A percentile compares a stretch with the other conserved stretches of the same genome.
These are phyloP conservation scores for Scolanthus callimorphus DNA, from an alignment of 92 coral and sea anemone species.

Conservation along the genomic window DNA sequence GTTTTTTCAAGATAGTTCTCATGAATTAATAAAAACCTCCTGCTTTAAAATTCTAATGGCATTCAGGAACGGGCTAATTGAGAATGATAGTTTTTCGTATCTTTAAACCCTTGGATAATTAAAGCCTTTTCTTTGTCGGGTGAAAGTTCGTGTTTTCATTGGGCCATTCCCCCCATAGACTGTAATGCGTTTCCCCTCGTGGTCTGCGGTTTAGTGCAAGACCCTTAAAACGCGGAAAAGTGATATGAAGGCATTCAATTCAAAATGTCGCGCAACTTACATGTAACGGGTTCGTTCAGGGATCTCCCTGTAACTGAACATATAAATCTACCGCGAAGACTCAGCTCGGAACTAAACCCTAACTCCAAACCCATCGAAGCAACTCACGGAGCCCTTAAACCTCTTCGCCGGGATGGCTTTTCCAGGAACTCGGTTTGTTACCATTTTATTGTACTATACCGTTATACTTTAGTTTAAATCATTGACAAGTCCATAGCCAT, in stretches of 20 bases:
- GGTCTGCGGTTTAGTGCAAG: background rate
- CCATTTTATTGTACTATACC: too few species aligned
- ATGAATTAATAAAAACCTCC: background rate
- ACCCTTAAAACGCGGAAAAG: background rate
- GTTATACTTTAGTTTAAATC: too few species aligned
- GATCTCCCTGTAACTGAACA: conserved; percentile 29
- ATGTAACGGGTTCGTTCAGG: conserved; percentile 12
- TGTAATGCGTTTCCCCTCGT: background rate
- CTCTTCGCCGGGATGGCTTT: too few species aligned
- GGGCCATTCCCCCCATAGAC: too few species aligned
- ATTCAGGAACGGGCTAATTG: conserved; percentile 1
- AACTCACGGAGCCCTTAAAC: too few species aligned
- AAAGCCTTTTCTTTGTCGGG: background rate
- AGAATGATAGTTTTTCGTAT: background rate
- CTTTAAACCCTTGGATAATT: background rate
- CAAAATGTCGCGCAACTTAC: background rate
- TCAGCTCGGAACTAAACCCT: conserved; percentile 26
- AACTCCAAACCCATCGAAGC: conserved; percentile 11
- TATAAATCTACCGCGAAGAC: conserved; percentile 6
- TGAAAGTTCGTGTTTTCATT: background rate
- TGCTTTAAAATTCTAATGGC: background rate
- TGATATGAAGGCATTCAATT: background rate
- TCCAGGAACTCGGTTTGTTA: too few species aligned
- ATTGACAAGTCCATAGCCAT: too few species aligned
- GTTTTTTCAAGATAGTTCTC: background rate